Conservation (phyloP, 1,140 invertebrate genomes). For the Apolygus lucorum region DNA sequence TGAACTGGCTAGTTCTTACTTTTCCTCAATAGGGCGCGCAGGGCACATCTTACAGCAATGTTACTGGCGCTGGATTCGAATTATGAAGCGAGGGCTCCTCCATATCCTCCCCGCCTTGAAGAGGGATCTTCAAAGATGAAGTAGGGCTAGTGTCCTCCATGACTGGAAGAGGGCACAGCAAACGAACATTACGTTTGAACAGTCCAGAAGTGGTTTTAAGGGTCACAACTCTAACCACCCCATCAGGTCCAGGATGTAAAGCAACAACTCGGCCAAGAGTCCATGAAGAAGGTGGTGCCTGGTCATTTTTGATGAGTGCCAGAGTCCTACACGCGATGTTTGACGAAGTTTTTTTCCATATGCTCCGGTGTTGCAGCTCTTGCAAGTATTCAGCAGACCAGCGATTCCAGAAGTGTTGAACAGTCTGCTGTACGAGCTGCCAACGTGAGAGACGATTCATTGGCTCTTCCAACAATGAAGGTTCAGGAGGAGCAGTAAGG, state of each 20-base stretch:
- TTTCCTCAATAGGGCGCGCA: too few relatives aligned
- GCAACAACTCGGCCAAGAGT: background rate
- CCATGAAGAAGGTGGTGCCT: slow-evolving; percentile 11
- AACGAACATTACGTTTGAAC: too few relatives aligned
- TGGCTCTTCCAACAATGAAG: background rate
- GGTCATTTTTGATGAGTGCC: slow-evolving; percentile 21
- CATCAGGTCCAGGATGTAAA: slow-evolving; percentile 19
- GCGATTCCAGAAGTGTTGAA: slow-evolving; percentile 35
- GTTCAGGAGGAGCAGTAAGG: slow-evolving; percentile 9
- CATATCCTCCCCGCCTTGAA: too few relatives aligned
- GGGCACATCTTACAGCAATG: too few relatives aligned
- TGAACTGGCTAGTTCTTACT: too few relatives aligned
- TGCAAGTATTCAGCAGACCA: slow-evolving; percentile 30
- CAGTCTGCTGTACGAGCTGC: slow-evolving; percentile 31
- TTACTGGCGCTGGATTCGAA: too few relatives aligned
- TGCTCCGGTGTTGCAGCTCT: slow-evolving; percentile 17
- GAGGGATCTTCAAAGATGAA: too few relatives aligned
- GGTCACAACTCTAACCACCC: slow-evolving; percentile 13
- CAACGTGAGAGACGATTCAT: slow-evolving; percentile 23
- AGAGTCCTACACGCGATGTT: slow-evolving; percentile 16
- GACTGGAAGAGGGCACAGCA: too few relatives aligned
- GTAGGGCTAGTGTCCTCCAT: too few relatives aligned
- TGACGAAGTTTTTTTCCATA: slow-evolving; percentile 19
- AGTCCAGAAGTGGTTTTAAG: slow-evolving; percentile 38
- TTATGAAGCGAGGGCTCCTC: too few relatives aligned